Conservation (phyloP, 2,888 invertebrate species). For the Tenthredo amoena region DNA sequence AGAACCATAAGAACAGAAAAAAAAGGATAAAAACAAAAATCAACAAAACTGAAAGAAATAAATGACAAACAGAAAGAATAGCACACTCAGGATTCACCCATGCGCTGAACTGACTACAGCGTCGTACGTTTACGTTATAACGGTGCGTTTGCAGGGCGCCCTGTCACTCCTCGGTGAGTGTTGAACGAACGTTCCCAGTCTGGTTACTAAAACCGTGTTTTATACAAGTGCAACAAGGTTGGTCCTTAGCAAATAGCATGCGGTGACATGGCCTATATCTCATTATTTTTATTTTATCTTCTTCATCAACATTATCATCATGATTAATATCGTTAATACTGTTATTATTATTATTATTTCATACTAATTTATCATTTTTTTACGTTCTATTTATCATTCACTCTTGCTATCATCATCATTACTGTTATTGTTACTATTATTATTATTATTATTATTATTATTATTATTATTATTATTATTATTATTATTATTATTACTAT, state of each 20-base stretch:
- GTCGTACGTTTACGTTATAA: slow-evolving; percentile 74
- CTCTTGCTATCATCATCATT: slow-evolving; percentile 55
- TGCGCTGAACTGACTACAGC: slow-evolving; percentile 67
- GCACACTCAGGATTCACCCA: slow-evolving; percentile 68
- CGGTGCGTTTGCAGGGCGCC: slow-evolving; percentile 77
- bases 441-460: slow-evolving; percentile 54
- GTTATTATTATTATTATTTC: slow-evolving; percentile 61
- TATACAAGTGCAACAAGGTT: slow-evolving; percentile 78
- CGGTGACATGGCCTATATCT: slow-evolving; percentile 76
- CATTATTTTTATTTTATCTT: slow-evolving; percentile 67
- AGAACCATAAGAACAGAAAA: slow-evolving; percentile 16
- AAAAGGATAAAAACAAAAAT: slow-evolving; percentile 29
- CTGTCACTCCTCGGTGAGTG: slow-evolving; percentile 77
- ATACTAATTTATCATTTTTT: not conserved
- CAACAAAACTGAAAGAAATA: slow-evolving; percentile 16
- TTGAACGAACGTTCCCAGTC: slow-evolving; percentile 74
- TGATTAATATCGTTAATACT: slow-evolving; percentile 65
- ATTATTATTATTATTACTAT: slow-evolving; percentile 54
- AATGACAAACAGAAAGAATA: slow-evolving; percentile 58
- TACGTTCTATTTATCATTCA: not conserved
- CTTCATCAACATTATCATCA: slow-evolving; percentile 63
- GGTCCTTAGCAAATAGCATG: slow-evolving; percentile 78
- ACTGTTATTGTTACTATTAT: slow-evolving; percentile 47
- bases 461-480: slow-evolving; percentile 54
- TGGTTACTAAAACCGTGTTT: slow-evolving; percentile 78